These are phyloP conservation scores for Agriotes lineatus DNA, from an alignment of 2,888 invertebrate species.

Conservation along the genomic window DNA sequence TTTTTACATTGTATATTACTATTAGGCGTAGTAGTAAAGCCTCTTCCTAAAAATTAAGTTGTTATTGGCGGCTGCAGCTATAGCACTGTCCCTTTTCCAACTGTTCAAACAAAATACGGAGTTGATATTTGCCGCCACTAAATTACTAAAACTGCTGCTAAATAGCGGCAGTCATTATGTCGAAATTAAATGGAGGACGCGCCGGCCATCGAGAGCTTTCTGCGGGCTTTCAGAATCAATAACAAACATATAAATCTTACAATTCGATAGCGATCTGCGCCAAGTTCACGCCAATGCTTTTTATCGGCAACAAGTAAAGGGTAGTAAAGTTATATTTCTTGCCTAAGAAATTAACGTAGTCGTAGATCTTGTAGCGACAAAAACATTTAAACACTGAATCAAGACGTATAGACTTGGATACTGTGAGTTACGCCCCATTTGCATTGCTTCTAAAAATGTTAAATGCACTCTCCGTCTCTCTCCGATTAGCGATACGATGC, in stretches of 20 bases:
- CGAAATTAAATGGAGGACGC: no score
- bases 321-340: constrained; percentile 59
- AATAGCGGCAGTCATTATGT: no score
- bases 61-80: no score
- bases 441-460: constrained; percentile 32
- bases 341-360: constrained; percentile 59
- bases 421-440: constrained; percentile 49
- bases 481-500: background rate
- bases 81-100: no score
- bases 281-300: constrained; percentile 42
- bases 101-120: no score
- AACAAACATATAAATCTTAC: constrained; percentile 44
- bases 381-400: constrained; percentile 59
- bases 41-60: no score
- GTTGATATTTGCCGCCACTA: no score
- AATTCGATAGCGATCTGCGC: constrained; percentile 46
- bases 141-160: no score
- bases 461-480: constrained; percentile 22
- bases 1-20: no score
- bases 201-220: background rate
- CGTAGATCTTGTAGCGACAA: constrained; percentile 59
- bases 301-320: constrained; percentile 53
- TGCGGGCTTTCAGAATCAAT: constrained; percentile 32
- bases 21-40: no score
- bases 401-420: constrained; percentile 54